These are phyloP conservation scores for Trichogramma pretiosum DNA, from an alignment of 1,140 invertebrate species.

Conservation along the genomic window DNA sequence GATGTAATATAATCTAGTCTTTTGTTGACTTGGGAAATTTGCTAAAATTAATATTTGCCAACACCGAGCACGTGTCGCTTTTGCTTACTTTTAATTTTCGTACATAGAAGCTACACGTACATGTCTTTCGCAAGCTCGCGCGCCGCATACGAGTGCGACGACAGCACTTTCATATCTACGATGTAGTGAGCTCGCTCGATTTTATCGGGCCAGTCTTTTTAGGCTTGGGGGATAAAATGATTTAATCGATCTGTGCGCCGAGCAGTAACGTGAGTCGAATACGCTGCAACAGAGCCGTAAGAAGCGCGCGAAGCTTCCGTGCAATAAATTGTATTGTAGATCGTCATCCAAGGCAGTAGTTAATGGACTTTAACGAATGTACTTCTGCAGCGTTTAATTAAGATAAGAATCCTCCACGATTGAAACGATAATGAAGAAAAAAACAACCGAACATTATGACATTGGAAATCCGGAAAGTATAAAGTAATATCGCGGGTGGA, in stretches of 20 bases:
- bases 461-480: too few relatives aligned
- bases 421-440: too few relatives aligned
- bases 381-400: too few relatives aligned
- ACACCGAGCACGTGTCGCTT: background rate
- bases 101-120: background rate
- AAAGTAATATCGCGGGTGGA: constrained; percentile 9
- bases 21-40: background rate
- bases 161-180: background rate
- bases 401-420: too few relatives aligned
- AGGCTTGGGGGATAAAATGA: constrained; percentile 1
- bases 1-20: too few relatives aligned
- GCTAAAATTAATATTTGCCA: constrained; percentile 9
- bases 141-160: background rate
- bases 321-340: too few relatives aligned
- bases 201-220: background rate
- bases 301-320: too few relatives aligned
- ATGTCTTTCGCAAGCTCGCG: background rate
- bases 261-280: too few relatives aligned
- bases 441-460: too few relatives aligned
- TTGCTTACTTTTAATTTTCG: constrained; percentile 13
- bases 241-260: constrained; percentile 1
- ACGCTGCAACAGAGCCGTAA: too few relatives aligned
- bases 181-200: background rate
- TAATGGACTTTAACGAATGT: too few relatives aligned
- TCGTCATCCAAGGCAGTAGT: too few relatives aligned